Percentiles rank a stretch among this genome's conserved stretches.
phyloP scores from a whole-genome alignment of 1,140 invertebrate genomes.

The roundworm (Caenorhabditis elegans) region DNA sequence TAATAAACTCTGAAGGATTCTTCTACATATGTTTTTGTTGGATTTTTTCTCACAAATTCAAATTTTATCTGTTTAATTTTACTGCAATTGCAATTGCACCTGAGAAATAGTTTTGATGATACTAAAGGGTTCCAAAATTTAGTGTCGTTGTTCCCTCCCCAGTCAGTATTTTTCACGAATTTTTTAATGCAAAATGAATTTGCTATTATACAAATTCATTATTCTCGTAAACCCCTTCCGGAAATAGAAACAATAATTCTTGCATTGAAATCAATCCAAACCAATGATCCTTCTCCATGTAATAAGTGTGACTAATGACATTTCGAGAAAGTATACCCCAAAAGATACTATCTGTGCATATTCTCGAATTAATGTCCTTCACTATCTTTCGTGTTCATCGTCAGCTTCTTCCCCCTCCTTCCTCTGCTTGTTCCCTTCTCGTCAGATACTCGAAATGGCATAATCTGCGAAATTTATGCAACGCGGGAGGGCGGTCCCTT shows the following conservation, averaged over 20 bases:
- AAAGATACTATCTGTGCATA: background rate
- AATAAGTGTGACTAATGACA: conserved; percentile 23
- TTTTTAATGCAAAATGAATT: too few species aligned
- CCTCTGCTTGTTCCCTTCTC: background rate
- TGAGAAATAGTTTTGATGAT: too few species aligned
- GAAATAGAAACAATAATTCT: background rate
- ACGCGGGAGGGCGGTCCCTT: background rate
- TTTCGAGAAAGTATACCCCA: background rate
- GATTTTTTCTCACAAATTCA: background rate
- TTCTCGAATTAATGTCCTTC: conserved; percentile 22
- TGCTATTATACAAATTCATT: too few species aligned
- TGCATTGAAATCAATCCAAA: too few species aligned
- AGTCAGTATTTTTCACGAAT: too few species aligned
- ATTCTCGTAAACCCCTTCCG: background rate
- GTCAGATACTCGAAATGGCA: conserved; percentile 26
- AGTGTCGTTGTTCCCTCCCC: too few species aligned
- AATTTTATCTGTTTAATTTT: too few species aligned
- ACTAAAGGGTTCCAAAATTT: too few species aligned
- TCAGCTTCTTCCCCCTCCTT: background rate
- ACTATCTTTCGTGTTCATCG: conserved; percentile 14
- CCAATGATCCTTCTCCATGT: too few species aligned
- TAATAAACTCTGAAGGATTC: too few species aligned
- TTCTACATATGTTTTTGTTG: background rate
- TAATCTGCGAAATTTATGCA: conserved; percentile 25
- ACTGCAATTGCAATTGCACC: too few species aligned